Conservation (phyloP, 1,140 invertebrate genomes). For the Microplitis mediator region DNA sequence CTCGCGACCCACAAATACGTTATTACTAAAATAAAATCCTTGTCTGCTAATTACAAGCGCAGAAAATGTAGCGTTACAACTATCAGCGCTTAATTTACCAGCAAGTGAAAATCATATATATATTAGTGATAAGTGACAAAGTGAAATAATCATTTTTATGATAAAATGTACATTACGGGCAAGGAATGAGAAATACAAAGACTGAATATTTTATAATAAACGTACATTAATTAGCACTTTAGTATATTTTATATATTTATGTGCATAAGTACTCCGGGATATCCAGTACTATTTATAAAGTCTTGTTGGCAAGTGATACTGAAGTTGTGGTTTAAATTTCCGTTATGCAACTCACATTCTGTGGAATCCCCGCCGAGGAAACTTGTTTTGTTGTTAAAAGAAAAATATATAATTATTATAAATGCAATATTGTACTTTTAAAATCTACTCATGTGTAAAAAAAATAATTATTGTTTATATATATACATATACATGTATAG, state of each 20-base stretch:
- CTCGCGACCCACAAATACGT: constrained; percentile 21
- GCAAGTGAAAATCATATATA: background rate
- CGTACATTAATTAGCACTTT: too few species aligned
- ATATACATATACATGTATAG: too few species aligned
- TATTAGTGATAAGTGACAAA: background rate
- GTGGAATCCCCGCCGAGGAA: constrained; percentile 37
- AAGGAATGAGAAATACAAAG: too few species aligned
- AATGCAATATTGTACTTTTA: background rate
- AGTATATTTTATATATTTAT: background rate
- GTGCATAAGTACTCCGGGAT: background rate
- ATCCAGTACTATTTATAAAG: background rate
- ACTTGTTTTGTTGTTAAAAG: constrained; percentile 13
- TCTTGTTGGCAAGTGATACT: background rate
- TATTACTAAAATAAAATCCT: background rate
- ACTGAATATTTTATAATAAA: too few species aligned
- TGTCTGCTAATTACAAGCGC: background rate
- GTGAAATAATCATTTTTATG: too few species aligned
- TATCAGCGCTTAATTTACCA: background rate
- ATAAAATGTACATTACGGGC: too few species aligned
- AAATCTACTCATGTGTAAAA: background rate
- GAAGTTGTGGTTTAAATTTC: background rate
- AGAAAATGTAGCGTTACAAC: background rate
- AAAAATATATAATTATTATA: background rate
- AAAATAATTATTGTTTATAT: too few species aligned
- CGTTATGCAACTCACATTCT: constrained; percentile 5